These are phyloP conservation scores for Drosophila teissieri DNA, from an alignment of 1,140 invertebrate genomes.

Conservation along the genomic window DNA sequence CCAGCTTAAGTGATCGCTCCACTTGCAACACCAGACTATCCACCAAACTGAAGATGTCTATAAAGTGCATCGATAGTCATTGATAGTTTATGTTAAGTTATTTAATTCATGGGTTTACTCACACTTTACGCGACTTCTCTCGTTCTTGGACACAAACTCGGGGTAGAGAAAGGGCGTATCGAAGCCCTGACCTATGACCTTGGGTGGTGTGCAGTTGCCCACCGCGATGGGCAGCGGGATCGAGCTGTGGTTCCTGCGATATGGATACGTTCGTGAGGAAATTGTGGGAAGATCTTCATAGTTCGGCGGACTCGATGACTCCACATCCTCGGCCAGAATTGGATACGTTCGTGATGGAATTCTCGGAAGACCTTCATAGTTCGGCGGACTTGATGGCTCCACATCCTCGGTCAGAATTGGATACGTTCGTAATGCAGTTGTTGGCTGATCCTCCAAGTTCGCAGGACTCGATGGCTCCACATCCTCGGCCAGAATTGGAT, in stretches of 20 bases:
- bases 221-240: not conserved
- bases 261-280: not conserved
- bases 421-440: not conserved
- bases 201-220: slow-evolving; percentile 32
- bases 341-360: not conserved
- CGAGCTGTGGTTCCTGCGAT: not conserved
- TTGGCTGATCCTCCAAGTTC: not conserved
- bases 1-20: slow-evolving; percentile 1
- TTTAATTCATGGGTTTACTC: slow-evolving; percentile 7
- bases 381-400: not conserved
- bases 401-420: not conserved
- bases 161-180: slow-evolving; percentile 55
- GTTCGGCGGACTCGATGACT: not conserved
- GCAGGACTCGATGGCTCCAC: not conserved
- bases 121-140: slow-evolving; percentile 35
- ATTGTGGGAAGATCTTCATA: not conserved
- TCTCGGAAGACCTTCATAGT: too few species aligned
- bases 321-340: not conserved
- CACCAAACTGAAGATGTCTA: slow-evolving; percentile 48
- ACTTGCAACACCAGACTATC: slow-evolving; percentile 37
- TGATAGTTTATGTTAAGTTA: too few species aligned
- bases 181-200: slow-evolving; percentile 39
- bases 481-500: not conserved
- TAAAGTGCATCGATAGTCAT: not conserved
- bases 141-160: slow-evolving; percentile 12